Base-by-base conservation (phyloP, 2,888 invertebrate genomes). In the Myathropa florea region DNA sequence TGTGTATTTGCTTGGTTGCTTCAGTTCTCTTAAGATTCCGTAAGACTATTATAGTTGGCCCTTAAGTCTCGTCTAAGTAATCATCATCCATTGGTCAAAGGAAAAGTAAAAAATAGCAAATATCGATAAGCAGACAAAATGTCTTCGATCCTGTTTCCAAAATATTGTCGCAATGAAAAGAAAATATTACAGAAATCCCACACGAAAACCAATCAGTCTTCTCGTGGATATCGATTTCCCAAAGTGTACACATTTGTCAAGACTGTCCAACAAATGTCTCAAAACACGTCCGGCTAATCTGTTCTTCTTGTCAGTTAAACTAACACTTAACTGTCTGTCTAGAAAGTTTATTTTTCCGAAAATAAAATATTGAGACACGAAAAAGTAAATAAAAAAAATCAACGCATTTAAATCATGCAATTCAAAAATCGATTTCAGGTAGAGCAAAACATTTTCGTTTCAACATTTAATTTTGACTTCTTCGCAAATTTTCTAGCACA, bases 361-460 rank as follows among this genome's bases (percentile, higher is more conserved):
- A 59, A 36, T 30, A 6, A 6, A 63, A 33, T 26, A 60, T n/a
- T 28, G 60, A 6, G 1, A 14, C 14, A 12, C 10, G 26, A 63
- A 68, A 55, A 30, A 36, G 21, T 24, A 68, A 64, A 39, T 14
- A 7, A 14, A 26, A 28, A 23, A 21, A 14, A 30, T 4, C 9
- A 23, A 18, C 60, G 36, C 18, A 23, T 30, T 78, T 68, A 68
- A 67, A 64, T 81, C 76, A 77, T 76, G 76, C 84, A 77, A 59
- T 77, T 82, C 61, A 18, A 61, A 86, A 83, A 86, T 79, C 71
- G 53, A 86, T 83, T 71, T 83, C 83, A 65, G 71, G 64, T 83
- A 55, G 57, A 83, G 73, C 83, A 83, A 75, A 76, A 79, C 78
- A 36, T 59, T 77, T 72, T 67, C 57, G 61, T 57, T 82, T 39